A percentile compares a stretch with the other conserved stretches of the same genome.
These are phyloP conservation scores for Trimorus sp. DNA, from an alignment of 2,888 invertebrate species.

Conservation along the genomic window DNA sequence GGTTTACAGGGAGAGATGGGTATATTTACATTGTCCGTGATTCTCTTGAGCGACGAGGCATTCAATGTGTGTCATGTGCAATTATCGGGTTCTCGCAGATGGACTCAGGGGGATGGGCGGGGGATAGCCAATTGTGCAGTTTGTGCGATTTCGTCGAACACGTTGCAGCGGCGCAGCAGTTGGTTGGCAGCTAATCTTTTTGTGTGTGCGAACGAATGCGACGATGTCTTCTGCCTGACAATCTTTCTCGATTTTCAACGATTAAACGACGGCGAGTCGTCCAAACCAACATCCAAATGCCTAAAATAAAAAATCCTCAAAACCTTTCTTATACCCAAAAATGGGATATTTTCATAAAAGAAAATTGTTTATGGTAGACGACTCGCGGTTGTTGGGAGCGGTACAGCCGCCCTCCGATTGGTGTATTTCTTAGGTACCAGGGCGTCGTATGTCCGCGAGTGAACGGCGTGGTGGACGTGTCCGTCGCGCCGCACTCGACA, in stretches of 20 bases:
- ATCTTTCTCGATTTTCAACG: no score
- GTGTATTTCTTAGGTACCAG: constrained; percentile 77
- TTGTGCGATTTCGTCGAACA: no score
- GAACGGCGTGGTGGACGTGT: constrained; percentile 83
- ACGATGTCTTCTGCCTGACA: not conserved
- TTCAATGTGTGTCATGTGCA: constrained; percentile 58
- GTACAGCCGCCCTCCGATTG: constrained; percentile 44
- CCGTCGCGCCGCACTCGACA: constrained; percentile 79
- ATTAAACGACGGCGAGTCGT: not conserved
- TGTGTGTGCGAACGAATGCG: not conserved
- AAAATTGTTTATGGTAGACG: no score
- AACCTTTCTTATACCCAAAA: no score
- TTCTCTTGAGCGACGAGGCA: constrained; percentile 41
- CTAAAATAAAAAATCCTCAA: no score
- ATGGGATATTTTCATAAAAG: no score
- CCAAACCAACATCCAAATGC: not conserved
- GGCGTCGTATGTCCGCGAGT: constrained; percentile 83
- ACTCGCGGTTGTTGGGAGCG: no score
- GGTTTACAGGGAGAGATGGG: constrained; percentile 25
- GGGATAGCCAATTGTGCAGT: no score
- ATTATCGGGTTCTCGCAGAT: not conserved
- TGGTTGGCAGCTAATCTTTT: no score
- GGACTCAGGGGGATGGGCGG: no score
- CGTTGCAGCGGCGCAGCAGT: no score
- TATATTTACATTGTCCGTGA: constrained; percentile 24